Conservation (phyloP, 2,888 invertebrate genomes). For the Neoascia interrupta region DNA sequence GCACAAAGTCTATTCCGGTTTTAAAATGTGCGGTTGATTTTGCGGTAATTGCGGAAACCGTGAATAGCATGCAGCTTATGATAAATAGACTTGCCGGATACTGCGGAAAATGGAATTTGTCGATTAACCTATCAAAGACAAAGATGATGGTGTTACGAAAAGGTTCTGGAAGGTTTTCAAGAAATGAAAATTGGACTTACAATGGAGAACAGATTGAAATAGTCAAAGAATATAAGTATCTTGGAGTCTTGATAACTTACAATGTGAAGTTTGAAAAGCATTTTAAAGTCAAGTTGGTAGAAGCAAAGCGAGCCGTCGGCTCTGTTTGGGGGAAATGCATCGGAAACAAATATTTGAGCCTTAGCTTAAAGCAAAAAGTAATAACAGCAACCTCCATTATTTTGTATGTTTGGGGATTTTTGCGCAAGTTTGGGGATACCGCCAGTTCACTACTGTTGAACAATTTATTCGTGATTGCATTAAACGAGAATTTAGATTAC, state of each 20-base stretch:
- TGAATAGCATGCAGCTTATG: no score
- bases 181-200: not conserved
- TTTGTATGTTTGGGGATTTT: no score
- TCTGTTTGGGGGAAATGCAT: constrained; percentile 14
- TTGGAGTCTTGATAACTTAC: not conserved
- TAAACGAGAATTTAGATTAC: constrained; percentile 4
- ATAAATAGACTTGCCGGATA: no score
- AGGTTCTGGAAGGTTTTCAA: no score
- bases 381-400: not conserved
- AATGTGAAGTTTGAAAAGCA: constrained; percentile 11
- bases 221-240: not conserved
- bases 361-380: constrained; percentile 6
- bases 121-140: no score
- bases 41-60: no score
- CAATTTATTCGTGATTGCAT: not conserved
- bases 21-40: no score
- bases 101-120: no score
- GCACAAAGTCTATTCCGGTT: no score
- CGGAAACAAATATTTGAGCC: not conserved
- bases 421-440: not conserved
- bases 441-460: not conserved
- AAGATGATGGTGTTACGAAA: no score
- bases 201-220: not conserved
- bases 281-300: not conserved
- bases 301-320: constrained; percentile 22